phyloP scores from a whole-genome alignment of 1,140 invertebrate species.

The Brachionus rotundiformis region DNA sequence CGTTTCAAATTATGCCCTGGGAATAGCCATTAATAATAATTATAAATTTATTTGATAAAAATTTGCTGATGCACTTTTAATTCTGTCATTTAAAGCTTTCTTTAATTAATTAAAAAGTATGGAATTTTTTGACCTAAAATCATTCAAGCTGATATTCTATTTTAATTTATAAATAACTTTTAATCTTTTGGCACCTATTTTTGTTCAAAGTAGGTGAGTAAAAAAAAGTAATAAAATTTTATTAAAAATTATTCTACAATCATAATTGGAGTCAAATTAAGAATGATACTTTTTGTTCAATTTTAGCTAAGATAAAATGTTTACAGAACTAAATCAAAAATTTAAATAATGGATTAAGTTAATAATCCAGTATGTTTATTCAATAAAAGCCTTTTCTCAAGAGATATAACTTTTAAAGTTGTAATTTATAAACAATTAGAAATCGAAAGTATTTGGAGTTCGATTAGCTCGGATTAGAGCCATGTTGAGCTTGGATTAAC shows the following conservation, averaged over 20 bases:
- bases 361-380: neutral
- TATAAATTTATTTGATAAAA: neutral
- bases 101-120: too few relatives aligned
- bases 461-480: constrained; percentile 15
- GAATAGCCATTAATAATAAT: neutral
- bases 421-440: constrained; percentile 6
- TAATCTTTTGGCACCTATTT: neutral
- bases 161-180: neutral
- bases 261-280: too few relatives aligned
- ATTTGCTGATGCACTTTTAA: neutral
- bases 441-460: neutral
- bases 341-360: neutral
- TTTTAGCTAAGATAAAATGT: neutral
- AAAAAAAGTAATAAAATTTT: neutral
- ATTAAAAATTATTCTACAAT: too few relatives aligned
- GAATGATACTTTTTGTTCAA: too few relatives aligned
- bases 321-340: neutral
- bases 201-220: neutral
- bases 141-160: neutral
- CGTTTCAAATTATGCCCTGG: neutral
- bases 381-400: neutral
- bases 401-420: constrained; percentile 1
- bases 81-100: constrained; percentile 3
- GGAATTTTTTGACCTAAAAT: constrained; percentile 30
- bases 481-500: neutral